Evolutionary conservation across 2,888 invertebrate genomes (phyloP), one percentile per base, ranked within the genome.

Genomic region (Opisthograptis luteolata): DNA sequence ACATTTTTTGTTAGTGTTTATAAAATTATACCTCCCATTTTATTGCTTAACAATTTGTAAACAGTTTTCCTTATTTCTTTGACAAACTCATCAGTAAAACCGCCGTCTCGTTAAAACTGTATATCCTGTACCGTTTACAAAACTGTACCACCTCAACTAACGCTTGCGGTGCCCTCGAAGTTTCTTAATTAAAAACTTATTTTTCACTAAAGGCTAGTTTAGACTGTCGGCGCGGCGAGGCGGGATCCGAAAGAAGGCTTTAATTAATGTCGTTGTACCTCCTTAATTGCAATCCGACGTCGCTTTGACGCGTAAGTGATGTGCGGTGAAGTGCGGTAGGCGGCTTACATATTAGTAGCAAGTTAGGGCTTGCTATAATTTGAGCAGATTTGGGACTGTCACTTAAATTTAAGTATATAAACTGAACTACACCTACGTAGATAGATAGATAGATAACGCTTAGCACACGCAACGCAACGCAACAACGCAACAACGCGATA

Each of bases 231-330:
- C 48, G 45, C 22, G 46, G 52, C 56, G 58, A 32, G 34, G 31
- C 43, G 53, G 59, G 54, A 61, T 62, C 64, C 70, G 67, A 75
- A 81, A 81, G 79, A 77, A 77, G 74, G 66, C 73, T 78, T 77
- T 87, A 84, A 87, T 87, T 86, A 87, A 85, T 81, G 82, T 85
- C 81, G 84, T 85, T 84, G 81, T 79, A 73, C 73, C 68, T 71
- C 70, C 75, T 78, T 86, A 86, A 86, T 85, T 87, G 84, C 85
- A 68, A 79, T 73, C 71, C 76, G 70, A 57, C 69, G 74, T 72
- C 70, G 72, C 84, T 84, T 83, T 83, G 77, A 78, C 62, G 68
- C 67, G 70, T 31, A 31, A 34, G 31, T n/a, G 20, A 20, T 34
- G 44, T 10, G 13, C 30, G 17, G 40, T n/a, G 25, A 32, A 14